Base-by-base conservation (phyloP, 2,113 vertebrate genomes). In the Panurus biarmicus region DNA sequence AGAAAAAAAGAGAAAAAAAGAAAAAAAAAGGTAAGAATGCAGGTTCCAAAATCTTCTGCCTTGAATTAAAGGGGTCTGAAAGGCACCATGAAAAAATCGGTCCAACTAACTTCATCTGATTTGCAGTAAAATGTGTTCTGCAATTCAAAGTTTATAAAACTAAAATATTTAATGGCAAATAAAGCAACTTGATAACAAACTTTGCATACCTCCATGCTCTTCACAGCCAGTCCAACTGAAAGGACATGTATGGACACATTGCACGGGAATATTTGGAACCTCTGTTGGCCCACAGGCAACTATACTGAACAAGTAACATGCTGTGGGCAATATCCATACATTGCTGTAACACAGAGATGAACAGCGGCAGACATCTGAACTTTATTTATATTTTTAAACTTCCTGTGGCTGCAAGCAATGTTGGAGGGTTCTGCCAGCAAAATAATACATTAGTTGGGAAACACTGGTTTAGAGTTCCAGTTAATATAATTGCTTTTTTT, bases 251-350 rank as follows among this genome's bases (percentile, higher is more conserved):
- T 48, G 74, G 91, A 72, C 87, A 82, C n/a, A 85, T 38, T 57
- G 57, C 54, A 45, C 38, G 94, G 65, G 62, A 93, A 54, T 66
- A 86, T 84, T 51, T 70, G 81, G 64, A 85, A 76, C 14, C 64
- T 38, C 76, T 87, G 38, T 47, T 56, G 73, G 89, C 91, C 76
- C 91, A 95, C 45, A 79, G 93, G 95, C 89, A 91, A 67, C 91
- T 87, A 16, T 56, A 77, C 77, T 12, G 69, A 91, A 81, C 80
- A 81, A 87, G 87, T 67, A 87, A 44, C 6, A 8, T 51, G 89
- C 96, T 91, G 53, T 1, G 0, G 91, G 96, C 77, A 89, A 61
- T 54, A 87, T 44, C 89, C 77, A 81, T 62, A 77, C 73, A 40
- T 47, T 67, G 87, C 65, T 84, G 7, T 33, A 87, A 77, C 73